Conservation (phyloP, 2,888 invertebrate species). For the Seladonia tumulorum region DNA sequence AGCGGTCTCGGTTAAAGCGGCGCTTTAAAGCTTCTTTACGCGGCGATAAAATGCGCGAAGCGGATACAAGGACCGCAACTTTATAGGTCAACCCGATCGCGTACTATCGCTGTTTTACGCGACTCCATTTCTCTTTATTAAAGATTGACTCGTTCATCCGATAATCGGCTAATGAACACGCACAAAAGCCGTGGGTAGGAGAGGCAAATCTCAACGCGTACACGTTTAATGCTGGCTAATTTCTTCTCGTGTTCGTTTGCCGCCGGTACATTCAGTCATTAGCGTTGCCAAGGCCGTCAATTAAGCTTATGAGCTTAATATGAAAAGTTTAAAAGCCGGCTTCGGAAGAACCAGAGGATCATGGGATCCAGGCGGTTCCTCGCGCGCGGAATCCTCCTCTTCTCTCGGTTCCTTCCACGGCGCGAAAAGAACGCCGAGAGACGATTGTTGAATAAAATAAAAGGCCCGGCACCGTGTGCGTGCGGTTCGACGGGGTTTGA, state of each 20-base stretch:
- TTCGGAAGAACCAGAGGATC: not conserved
- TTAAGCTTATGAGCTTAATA: constrained; percentile 42
- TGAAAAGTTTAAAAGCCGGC: constrained; percentile 27
- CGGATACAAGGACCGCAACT: not conserved
- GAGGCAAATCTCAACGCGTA: not conserved
- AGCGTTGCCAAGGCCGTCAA: constrained; percentile 26
- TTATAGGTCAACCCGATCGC: not conserved
- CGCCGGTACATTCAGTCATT: constrained; percentile 30
- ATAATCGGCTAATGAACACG: constrained; percentile 30
- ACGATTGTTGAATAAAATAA: constrained; percentile 52
- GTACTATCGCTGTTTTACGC: constrained; percentile 4
- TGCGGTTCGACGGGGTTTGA: constrained; percentile 23
- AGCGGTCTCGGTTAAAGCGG: not conserved
- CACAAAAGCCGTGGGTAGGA: not conserved
- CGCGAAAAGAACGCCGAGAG: constrained; percentile 23
- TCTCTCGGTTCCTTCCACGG: not conserved
- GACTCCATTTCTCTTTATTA: constrained; percentile 22
- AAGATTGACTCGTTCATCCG: constrained; percentile 12
- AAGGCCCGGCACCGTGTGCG: constrained; percentile 31
- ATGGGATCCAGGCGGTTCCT: constrained; percentile 13
- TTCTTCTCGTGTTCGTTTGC: not conserved
- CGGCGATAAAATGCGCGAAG: constrained; percentile 13
- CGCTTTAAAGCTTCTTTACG: constrained; percentile 5
- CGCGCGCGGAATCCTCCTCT: not conserved
- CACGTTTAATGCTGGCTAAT: constrained; percentile 18